Base-by-base conservation (phyloP, 2,888 invertebrate genomes). In the Melipona bicolor region DNA sequence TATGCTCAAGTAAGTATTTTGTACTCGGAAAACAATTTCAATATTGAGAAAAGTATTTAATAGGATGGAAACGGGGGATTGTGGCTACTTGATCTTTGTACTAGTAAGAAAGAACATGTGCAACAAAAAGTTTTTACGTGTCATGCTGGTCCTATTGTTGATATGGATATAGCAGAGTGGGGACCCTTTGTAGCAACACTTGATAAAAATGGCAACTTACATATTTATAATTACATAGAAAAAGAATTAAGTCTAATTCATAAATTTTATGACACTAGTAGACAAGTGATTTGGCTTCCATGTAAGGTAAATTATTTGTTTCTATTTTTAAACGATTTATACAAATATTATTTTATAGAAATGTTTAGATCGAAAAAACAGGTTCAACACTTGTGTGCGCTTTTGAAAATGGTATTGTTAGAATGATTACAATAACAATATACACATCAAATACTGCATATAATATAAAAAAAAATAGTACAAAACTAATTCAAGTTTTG, bases 51-150 rank as follows among this genome's bases (percentile, higher is more conserved):
- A 77, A 36, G 73, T 21, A n/a, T 62, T 81, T 59, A 4, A 4
- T 85, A 98, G 97, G 98, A 98, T 95, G 97, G 97, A 3, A 97
- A 97, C 86, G 98, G 98, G 19, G 98, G 98, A 2, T 95, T 98
- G 70, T 97, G 97, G 97, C 93, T 95, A 59, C 95, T 97, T 65
- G 97, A 97, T 90, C 94, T 97, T 6, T 96, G 96, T 27, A 96
- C 96, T 67, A 83, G 74, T 59, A 87, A 89, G 61, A 94, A 94
- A 11, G 95, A 95, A n/a, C 91, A 92, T 52, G 92, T 95, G 3
- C 95, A 96, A 0, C 84, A 91, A 21, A 95, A 95, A 88, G 93
- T 96, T 4, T 96, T 97, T 87, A 96, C 96, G 0, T 97, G 96
- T 88, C 98, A 98, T 90, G 97, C 98, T 0, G 98, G 98, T 0